These are phyloP conservation scores for Phalacrocorax carbo DNA, from an alignment of 2,113 vertebrate genomes.

Conservation along the genomic window DNA sequence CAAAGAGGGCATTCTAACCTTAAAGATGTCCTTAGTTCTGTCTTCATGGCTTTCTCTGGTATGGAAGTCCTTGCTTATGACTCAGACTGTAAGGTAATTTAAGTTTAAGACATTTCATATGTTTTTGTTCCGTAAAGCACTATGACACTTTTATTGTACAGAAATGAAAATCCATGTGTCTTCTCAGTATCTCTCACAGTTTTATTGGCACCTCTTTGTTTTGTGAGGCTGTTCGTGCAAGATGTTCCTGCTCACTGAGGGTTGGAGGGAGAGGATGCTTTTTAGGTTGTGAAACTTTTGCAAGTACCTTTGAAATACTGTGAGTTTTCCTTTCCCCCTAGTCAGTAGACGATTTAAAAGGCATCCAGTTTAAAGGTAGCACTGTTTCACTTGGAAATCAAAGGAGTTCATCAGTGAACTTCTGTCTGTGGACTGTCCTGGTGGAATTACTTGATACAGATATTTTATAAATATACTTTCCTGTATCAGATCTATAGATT, in stretches of 20 bases:
- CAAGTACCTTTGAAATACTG: background rate
- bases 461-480: background rate
- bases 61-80: background rate
- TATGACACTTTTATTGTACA: background rate
- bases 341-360: background rate
- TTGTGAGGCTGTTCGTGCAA: background rate
- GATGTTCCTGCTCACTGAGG: background rate
- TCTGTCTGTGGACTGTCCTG: background rate
- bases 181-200: background rate
- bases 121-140: background rate
- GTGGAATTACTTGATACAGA: background rate
- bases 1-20: slow-evolving; percentile 77
- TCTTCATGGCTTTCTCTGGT: background rate
- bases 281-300: background rate
- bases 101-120: background rate
- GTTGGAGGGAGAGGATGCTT: background rate
- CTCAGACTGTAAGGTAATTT: slow-evolving; percentile 23
- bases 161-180: background rate
- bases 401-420: background rate
- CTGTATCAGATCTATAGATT: background rate
- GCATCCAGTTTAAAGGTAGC: background rate
- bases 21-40: slow-evolving; percentile 28
- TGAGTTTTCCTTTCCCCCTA: background rate
- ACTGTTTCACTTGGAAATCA: background rate
- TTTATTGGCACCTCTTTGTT: background rate